These are phyloP conservation scores for Myrmecophaga tridactyla DNA, from an alignment of 2,113 vertebrate species.

Conservation along the genomic window DNA sequence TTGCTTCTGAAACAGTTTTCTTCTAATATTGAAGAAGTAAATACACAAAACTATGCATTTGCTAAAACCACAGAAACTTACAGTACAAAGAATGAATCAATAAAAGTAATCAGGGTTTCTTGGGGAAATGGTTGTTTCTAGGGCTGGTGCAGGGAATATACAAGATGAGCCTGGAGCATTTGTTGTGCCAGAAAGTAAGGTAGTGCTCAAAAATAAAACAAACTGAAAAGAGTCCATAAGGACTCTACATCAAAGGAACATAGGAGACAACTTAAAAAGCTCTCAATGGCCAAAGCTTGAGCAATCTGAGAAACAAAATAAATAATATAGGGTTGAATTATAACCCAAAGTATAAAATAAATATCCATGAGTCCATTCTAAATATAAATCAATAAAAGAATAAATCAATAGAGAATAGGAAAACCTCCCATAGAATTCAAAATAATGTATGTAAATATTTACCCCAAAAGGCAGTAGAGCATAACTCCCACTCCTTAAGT, in stretches of 20 bases:
- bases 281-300: background rate
- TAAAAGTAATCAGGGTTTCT: background rate
- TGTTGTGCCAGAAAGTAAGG: background rate
- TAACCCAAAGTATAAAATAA: background rate
- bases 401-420: background rate
- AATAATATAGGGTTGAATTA: background rate
- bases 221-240: no score
- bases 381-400: background rate
- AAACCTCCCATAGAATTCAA: background rate
- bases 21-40: background rate
- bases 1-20: no score
- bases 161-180: background rate
- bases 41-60: background rate
- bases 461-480: background rate
- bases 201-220: background rate
- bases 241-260: background rate
- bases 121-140: background rate
- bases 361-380: background rate
- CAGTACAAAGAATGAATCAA: background rate
- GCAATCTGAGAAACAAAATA: background rate
- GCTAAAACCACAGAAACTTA: background rate
- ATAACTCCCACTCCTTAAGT: background rate
- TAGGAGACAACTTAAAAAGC: background rate
- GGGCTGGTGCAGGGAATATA: background rate
- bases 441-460: background rate